A percentile compares a stretch with the other conserved stretches of the same genome.
phyloP scores from a whole-genome alignment of 1,140 invertebrate genomes.

The Brachionus plicatilis region DNA sequence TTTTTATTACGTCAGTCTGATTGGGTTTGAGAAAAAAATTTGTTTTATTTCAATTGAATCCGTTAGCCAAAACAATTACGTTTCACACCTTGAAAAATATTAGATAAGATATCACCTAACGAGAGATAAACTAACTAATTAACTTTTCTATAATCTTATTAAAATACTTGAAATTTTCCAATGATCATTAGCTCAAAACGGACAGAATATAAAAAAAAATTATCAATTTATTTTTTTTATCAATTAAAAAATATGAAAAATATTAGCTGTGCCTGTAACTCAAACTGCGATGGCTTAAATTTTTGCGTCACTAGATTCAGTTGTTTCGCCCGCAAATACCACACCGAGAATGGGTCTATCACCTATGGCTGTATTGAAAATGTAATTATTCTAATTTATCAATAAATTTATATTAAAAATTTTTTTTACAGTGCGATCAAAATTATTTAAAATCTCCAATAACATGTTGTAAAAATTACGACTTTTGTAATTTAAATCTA shows the following conservation, averaged over 20 bases:
- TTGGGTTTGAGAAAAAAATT: background rate
- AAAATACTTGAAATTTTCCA: conserved; percentile 31
- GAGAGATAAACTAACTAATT: conserved; percentile 26
- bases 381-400: background rate
- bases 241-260: background rate
- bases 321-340: background rate
- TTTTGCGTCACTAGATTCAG: background rate
- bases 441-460: background rate
- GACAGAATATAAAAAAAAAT: background rate
- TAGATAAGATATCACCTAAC: background rate
- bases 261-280: background rate
- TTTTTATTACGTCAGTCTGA: conserved; percentile 13
- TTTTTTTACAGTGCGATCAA: background rate
- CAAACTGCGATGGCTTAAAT: background rate
- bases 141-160: conserved; percentile 22
- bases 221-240: background rate
- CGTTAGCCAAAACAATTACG: conserved; percentile 12
- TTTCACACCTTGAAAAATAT: conserved; percentile 21
- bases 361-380: background rate
- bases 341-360: no score
- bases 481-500: conserved; percentile 31
- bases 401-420: background rate
- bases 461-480: background rate
- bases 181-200: background rate
- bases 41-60: background rate